phyloP scores from a whole-genome alignment of 2,888 invertebrate genomes.

The Eupeodes luniger region DNA sequence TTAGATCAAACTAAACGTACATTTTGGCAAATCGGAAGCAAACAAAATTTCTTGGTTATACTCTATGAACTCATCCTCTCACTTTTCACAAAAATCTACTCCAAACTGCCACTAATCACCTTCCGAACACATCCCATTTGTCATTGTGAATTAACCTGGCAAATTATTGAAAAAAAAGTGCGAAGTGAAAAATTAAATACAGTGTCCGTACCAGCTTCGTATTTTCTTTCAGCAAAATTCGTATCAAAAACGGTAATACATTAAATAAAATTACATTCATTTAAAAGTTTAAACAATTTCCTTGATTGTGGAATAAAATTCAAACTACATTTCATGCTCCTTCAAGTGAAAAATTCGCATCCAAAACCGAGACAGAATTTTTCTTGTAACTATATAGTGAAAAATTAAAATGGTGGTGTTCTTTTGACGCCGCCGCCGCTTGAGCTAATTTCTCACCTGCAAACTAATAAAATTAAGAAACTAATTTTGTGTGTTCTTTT shows the following conservation, averaged over 20 bases:
- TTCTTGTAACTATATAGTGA: constrained; percentile 66
- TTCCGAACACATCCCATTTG: background rate
- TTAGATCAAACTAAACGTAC: no score
- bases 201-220: constrained; percentile 57
- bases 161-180: constrained; percentile 49
- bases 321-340: background rate
- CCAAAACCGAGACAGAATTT: constrained; percentile 53
- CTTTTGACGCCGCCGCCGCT: constrained; percentile 81
- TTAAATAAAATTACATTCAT: constrained; percentile 36
- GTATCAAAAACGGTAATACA: constrained; percentile 56
- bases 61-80: background rate
- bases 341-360: constrained; percentile 11
- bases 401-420: constrained; percentile 73
- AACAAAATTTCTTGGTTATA: background rate
- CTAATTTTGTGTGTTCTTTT: constrained; percentile 53
- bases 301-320: background rate
- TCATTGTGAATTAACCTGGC: constrained; percentile 61
- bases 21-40: no score
- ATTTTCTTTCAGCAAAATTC: constrained; percentile 49
- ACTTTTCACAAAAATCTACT: background rate
- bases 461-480: constrained; percentile 57
- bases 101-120: background rate
- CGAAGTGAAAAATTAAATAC: constrained; percentile 59
- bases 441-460: constrained; percentile 78
- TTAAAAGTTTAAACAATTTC: background rate